These are phyloP conservation scores for Scomber colias DNA, from an alignment of 2,113 vertebrate species.

Conservation along the genomic window DNA sequence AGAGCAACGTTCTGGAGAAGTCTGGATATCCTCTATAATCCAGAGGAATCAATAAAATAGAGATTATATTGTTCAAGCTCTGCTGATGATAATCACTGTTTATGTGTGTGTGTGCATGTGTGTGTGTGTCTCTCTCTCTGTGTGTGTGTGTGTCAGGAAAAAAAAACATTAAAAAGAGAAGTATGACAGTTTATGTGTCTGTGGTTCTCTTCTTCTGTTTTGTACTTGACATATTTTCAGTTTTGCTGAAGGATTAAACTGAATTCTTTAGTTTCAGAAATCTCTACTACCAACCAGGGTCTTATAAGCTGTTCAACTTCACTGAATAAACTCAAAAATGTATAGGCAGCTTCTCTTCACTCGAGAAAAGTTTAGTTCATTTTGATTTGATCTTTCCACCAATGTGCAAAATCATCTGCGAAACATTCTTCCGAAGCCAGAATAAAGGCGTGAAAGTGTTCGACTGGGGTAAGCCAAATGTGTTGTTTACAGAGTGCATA, in stretches of 20 bases:
- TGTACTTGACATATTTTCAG: background rate
- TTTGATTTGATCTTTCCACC: background rate
- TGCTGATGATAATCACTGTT: background rate
- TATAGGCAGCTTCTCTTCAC: background rate
- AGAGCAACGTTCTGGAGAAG: background rate
- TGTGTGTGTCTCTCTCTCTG: too few species aligned
- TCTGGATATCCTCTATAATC: conserved; percentile 26
- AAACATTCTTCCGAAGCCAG: background rate
- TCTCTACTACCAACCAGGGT: background rate
- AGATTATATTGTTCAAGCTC: conserved; percentile 21
- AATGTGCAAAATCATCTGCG: background rate
- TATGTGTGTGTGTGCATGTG: background rate
- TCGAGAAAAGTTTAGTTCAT: background rate
- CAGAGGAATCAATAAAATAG: conserved; percentile 29
- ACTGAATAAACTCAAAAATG: background rate
- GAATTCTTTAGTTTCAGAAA: background rate
- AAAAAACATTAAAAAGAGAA: background rate
- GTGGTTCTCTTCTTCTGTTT: background rate
- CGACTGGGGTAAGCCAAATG: conserved; percentile 17
- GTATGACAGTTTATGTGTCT: background rate
- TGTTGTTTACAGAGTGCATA: background rate
- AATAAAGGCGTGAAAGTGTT: background rate
- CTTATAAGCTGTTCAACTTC: background rate
- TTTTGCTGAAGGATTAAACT: background rate
- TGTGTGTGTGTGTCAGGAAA: background rate